These are phyloP conservation scores for Ericerus pela DNA, from an alignment of 1,140 invertebrate genomes.

Conservation along the genomic window DNA sequence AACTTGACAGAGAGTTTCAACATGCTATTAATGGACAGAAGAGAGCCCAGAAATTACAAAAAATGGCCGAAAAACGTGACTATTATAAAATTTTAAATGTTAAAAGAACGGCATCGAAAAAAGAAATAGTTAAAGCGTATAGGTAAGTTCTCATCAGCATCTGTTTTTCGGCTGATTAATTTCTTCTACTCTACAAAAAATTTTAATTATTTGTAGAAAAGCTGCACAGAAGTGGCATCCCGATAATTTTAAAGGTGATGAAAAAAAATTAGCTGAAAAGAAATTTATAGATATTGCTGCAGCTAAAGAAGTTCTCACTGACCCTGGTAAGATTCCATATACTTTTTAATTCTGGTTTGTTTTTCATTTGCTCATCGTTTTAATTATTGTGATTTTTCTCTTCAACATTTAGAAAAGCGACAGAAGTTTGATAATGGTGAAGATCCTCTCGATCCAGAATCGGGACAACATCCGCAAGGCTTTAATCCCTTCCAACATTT, in stretches of 20 bases:
- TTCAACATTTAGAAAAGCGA: conserved; percentile 62
- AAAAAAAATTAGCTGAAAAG: conserved; percentile 89
- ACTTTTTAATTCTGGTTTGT: not conserved
- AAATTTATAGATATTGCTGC: conserved; percentile 98
- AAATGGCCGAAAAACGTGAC: conserved; percentile 82
- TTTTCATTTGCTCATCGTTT: conserved; percentile 10
- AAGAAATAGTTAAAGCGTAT: conserved; percentile 91
- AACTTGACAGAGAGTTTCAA: conserved; percentile 63
- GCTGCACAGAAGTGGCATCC: conserved; percentile 98
- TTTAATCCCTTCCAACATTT: conserved; percentile 69
- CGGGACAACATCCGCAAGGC: conserved; percentile 42
- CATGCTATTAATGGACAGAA: conserved; percentile 79
- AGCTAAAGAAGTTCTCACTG: conserved; percentile 86
- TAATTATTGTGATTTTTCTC: not conserved
- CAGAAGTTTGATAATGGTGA: conserved; percentile 85
- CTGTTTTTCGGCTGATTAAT: conserved; percentile 16
- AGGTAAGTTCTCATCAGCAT: conserved; percentile 37
- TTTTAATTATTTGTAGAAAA: conserved; percentile 43
- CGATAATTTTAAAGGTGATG: conserved; percentile 79
- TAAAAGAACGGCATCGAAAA: conserved; percentile 70
- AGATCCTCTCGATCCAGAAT: conserved; percentile 94
- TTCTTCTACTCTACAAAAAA: not conserved
- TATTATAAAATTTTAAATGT: conserved; percentile 97
- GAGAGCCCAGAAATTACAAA: conserved; percentile 82
- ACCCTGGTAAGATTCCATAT: conserved; percentile 38